Conservation (phyloP, 1,140 invertebrate species). For the Ruditapes philippinarum region DNA sequence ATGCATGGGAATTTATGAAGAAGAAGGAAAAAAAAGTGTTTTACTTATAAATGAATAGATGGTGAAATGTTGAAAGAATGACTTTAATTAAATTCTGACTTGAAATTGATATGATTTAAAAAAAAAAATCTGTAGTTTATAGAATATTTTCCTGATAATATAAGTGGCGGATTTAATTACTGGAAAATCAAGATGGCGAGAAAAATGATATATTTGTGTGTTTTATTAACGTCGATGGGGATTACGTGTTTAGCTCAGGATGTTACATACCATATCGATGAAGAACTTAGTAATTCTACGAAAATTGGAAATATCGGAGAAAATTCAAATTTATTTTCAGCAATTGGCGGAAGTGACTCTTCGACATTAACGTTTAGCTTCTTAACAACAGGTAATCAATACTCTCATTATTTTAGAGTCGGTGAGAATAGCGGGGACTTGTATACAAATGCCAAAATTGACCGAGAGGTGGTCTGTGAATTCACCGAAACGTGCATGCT, state of each 20-base stretch:
- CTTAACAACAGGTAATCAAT: slow-evolving; percentile 68
- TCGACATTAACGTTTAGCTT: slow-evolving; percentile 76
- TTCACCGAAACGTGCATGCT: slow-evolving; percentile 71
- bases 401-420: slow-evolving; percentile 74
- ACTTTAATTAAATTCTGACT: background rate
- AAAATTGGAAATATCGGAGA: slow-evolving; percentile 80
- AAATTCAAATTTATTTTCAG: slow-evolving; percentile 74
- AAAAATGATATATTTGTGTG: background rate
- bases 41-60: too few relatives aligned
- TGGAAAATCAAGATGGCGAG: slow-evolving; percentile 3
- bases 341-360: slow-evolving; percentile 74
- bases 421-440: slow-evolving; percentile 77
- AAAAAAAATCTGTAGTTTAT: background rate
- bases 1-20: background rate
- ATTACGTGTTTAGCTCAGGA: slow-evolving; percentile 34
- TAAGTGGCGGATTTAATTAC: background rate
- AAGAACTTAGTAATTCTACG: slow-evolving; percentile 73
- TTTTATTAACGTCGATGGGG: background rate
- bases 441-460: slow-evolving; percentile 75
- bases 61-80: too few relatives aligned
- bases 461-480: slow-evolving; percentile 78
- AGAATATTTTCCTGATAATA: background rate
- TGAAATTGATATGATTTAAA: background rate
- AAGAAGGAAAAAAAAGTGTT: background rate
- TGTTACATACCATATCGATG: slow-evolving; percentile 74